Evolutionary conservation across 2,888 invertebrate genomes (phyloP), one percentile per base, ranked within the genome.

Genomic region (Tetragonula carbonaria): DNA sequence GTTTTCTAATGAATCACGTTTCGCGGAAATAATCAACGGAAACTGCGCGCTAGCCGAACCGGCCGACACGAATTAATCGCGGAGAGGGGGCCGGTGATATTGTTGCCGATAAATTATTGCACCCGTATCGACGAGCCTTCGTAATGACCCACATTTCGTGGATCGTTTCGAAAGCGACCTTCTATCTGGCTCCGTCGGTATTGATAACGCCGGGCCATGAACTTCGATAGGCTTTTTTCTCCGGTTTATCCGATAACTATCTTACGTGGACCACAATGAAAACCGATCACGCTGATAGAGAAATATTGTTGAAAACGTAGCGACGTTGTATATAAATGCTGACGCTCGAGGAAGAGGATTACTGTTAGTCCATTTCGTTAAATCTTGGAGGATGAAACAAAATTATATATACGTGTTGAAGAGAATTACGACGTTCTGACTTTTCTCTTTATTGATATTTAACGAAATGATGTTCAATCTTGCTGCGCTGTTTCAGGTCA

Each of bases 31-130:
- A 90, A 84, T 90, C 84, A 87, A 76, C 73, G 87, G 79, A 70
- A 45, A 80, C 77, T 73, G 74, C 74, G 80, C 66, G 72, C 55
- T 45, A 45, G 45, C 73, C 53, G 70, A 13, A 66, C 72, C 59
- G 74, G 67, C 38, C 71, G 89, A 85, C 90, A 62, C 78, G 71
- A 88, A 88, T 80, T 80, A 89, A 89, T 87, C 79, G 85, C 53
- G 80, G 63, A 80, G 71, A 82, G 80, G 78, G 78, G 45, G 77
- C 59, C 78, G 84, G 80, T 57, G 82, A 84, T 86, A 84, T 84
- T 86, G 83, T 89, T 84, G 86, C 75, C 79, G 80, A 81, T 89
- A 89, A 89, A 89, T 87, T 82, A 89, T 87, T 87, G 89, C 84
- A 73, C 84, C 86, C 80, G 81, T 72, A 89, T 89, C 84, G 86